Evolutionary conservation across 2,888 invertebrate genomes (phyloP).

Genomic region (Heteromurus nitidus): DNA sequence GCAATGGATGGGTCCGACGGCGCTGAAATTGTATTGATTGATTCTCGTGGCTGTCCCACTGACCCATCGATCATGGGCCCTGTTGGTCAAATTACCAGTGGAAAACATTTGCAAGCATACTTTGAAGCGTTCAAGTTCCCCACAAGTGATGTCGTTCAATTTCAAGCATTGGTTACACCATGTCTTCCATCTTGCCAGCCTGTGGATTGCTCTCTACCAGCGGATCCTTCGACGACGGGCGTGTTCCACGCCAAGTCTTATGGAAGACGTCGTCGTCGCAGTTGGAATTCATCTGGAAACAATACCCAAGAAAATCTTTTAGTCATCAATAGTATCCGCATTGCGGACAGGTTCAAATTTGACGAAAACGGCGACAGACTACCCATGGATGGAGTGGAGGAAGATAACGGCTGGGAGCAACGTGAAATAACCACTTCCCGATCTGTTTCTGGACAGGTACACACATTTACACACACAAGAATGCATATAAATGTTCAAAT

Average conservation of each 20-base stretch:
- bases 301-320: constrained; percentile 71
- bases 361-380: constrained; percentile 59
- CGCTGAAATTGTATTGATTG: constrained; percentile 77
- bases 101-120: constrained; percentile 75
- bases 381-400: constrained; percentile 52
- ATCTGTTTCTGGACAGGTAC: constrained; percentile 62
- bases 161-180: constrained; percentile 76
- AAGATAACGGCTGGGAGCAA: constrained; percentile 49
- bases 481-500: too few relatives aligned
- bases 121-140: constrained; percentile 77
- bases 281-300: constrained; percentile 47
- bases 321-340: constrained; percentile 74
- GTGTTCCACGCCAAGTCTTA: constrained; percentile 74
- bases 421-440: constrained; percentile 59
- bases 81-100: constrained; percentile 76
- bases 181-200: constrained; percentile 75
- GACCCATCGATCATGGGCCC: constrained; percentile 79
- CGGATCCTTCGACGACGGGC: constrained; percentile 75
- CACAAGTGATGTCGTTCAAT: constrained; percentile 76
- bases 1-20: constrained; percentile 76
- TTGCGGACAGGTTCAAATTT: constrained; percentile 74
- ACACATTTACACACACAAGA: constrained; percentile 12
- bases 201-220: constrained; percentile 74
- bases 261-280: constrained; percentile 71
- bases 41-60: constrained; percentile 76